These are phyloP conservation scores for Polia nebulosa DNA, from an alignment of 2,888 invertebrate species.

Conservation along the genomic window DNA sequence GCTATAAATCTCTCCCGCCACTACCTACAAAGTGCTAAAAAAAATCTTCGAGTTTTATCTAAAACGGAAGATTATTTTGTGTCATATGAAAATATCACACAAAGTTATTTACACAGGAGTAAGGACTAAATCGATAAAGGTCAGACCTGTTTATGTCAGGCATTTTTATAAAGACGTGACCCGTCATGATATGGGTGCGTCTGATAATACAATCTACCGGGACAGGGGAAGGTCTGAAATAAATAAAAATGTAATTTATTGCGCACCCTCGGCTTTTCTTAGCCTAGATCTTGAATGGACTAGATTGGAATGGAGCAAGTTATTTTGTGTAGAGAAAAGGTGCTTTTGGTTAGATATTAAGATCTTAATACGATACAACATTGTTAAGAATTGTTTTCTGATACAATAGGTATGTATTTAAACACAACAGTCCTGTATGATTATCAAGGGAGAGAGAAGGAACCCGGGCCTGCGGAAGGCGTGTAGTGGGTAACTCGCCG, in stretches of 20 bases:
- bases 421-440: too few relatives aligned
- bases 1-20: too few relatives aligned
- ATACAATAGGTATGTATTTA: too few relatives aligned
- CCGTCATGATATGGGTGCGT: conserved; percentile 39
- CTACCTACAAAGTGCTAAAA: too few relatives aligned
- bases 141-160: conserved; percentile 46
- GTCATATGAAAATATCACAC: conserved; percentile 11
- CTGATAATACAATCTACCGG: conserved; percentile 54
- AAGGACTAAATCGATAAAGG: conserved; percentile 40
- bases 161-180: conserved; percentile 56
- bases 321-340: neutral
- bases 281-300: neutral
- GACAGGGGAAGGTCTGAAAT: conserved; percentile 29
- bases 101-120: conserved; percentile 26
- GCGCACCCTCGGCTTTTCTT: neutral
- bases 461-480: too few relatives aligned
- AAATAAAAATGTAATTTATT: conserved; percentile 55
- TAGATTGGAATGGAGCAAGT: neutral
- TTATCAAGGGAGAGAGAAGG: too few relatives aligned
- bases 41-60: too few relatives aligned
- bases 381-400: neutral
- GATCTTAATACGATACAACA: neutral
- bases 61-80: too few relatives aligned
- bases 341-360: neutral
- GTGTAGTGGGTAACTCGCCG: too few relatives aligned